Conservation (phyloP, 2,888 invertebrate genomes). For the Allophyes oxyacanthae region DNA sequence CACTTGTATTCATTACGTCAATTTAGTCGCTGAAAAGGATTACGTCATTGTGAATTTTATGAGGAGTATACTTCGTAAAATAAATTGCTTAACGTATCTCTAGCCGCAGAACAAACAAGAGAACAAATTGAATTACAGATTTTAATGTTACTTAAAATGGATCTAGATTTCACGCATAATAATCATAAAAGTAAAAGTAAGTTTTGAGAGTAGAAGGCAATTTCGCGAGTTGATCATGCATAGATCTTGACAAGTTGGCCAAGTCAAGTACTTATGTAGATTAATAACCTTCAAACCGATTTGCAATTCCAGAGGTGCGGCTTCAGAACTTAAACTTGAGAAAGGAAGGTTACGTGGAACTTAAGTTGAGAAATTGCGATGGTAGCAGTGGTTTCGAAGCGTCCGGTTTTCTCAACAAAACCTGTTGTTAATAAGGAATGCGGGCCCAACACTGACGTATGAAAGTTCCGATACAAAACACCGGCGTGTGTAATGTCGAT, state of each 20-base stretch:
- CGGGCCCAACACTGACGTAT: conserved; percentile 68
- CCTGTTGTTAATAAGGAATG: conserved; percentile 74
- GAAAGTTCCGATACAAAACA: conserved; percentile 66
- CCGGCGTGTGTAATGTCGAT: conserved; percentile 50
- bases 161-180: conserved; percentile 44
- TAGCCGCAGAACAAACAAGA: conserved; percentile 7
- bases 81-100: conserved; percentile 4
- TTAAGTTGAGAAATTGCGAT: conserved; percentile 59
- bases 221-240: conserved; percentile 13
- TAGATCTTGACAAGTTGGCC: conserved; percentile 13
- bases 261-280: conserved; percentile 35
- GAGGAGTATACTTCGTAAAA: conserved; percentile 20
- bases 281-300: conserved; percentile 39
- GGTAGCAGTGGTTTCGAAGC: conserved; percentile 61
- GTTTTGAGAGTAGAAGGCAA: conserved; percentile 35
- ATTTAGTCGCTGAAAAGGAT: conserved; percentile 35
- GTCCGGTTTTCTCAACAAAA: conserved; percentile 75
- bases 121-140: conserved; percentile 26
- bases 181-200: conserved; percentile 44
- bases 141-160: conserved; percentile 29
- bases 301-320: conserved; percentile 52
- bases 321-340: conserved; percentile 49
- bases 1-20: conserved; percentile 49
- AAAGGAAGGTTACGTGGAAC: conserved; percentile 51
- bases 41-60: conserved; percentile 41